Percentiles rank a stretch among this genome's conserved stretches.
These are phyloP conservation scores for Ectemnius continuus DNA, from an alignment of 2,888 invertebrate genomes.

Conservation along the genomic window DNA sequence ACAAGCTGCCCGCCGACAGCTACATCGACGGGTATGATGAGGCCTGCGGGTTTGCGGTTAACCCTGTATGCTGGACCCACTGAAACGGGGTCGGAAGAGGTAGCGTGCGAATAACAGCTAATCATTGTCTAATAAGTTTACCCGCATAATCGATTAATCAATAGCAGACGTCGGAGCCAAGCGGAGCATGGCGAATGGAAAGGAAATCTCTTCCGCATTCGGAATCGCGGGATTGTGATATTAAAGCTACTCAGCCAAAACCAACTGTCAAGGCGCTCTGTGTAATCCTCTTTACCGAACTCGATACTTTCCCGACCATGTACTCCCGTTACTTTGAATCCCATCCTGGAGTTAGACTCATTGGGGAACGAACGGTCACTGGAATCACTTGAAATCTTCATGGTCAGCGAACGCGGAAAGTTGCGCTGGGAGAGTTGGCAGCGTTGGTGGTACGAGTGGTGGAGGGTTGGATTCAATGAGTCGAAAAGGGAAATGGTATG, in stretches of 20 bases:
- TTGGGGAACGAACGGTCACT: constrained; percentile 10
- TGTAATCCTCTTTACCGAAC: too few species aligned
- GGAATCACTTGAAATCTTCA: constrained; percentile 1
- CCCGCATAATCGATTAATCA: constrained; percentile 65
- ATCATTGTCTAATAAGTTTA: constrained; percentile 65
- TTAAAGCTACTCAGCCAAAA: too few species aligned
- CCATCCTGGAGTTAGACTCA: too few species aligned
- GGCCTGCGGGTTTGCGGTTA: constrained; percentile 67
- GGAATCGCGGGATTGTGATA: too few species aligned
- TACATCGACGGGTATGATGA: constrained; percentile 55
- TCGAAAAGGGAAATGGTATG: constrained; percentile 25
- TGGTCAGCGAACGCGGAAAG: not conserved
- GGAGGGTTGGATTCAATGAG: not conserved
- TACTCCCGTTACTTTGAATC: too few species aligned
- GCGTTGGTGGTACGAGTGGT: not conserved
- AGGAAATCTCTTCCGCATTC: constrained; percentile 6
- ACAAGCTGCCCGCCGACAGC: constrained; percentile 49
- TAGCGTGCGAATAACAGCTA: constrained; percentile 65
- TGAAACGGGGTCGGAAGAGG: constrained; percentile 63
- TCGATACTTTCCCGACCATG: too few species aligned
- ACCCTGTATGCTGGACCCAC: constrained; percentile 53
- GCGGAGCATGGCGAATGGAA: not conserved
- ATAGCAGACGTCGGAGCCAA: constrained; percentile 52
- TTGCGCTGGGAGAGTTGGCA: not conserved
- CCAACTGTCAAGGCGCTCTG: too few species aligned